Evolutionary conservation across 2,888 invertebrate genomes (phyloP).

Genomic region (Epinotia nisella): DNA sequence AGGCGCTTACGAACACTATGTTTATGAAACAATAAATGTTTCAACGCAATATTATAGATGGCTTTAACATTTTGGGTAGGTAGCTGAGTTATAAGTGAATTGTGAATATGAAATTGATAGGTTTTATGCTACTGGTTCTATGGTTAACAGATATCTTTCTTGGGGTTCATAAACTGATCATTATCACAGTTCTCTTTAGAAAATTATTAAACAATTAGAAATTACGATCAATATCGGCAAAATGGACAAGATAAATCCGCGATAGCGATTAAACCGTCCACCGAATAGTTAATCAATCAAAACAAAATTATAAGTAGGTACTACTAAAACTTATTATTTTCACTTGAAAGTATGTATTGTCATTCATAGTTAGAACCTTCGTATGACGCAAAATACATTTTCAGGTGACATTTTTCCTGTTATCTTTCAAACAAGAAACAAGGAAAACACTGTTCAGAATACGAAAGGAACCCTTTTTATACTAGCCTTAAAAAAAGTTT

Average conservation of each 20-base stretch:
- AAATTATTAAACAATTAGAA: too few species aligned
- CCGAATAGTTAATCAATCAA: too few species aligned
- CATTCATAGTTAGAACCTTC: neutral
- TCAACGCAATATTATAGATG: neutral
- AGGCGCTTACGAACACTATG: constrained; percentile 6
- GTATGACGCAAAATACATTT: neutral
- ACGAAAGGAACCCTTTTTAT: constrained; percentile 42
- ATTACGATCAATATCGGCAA: too few species aligned
- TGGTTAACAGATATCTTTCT: neutral
- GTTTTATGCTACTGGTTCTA: neutral
- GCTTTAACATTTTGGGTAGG: neutral
- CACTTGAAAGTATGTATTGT: neutral
- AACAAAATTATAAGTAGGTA: neutral
- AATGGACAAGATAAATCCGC: too few species aligned
- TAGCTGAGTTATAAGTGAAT: neutral
- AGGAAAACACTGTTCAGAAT: constrained; percentile 35
- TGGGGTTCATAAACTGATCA: neutral
- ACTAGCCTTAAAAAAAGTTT: constrained; percentile 55
- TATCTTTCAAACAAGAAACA: constrained; percentile 22
- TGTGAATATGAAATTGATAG: neutral
- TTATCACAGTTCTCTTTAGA: too few species aligned
- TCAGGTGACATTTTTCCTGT: constrained; percentile 24
- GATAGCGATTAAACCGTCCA: too few species aligned
- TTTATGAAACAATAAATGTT: constrained; percentile 19
- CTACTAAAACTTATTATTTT: neutral